These are phyloP conservation scores for Notodonta dromedarius DNA, from an alignment of 2,888 invertebrate species.

Conservation along the genomic window DNA sequence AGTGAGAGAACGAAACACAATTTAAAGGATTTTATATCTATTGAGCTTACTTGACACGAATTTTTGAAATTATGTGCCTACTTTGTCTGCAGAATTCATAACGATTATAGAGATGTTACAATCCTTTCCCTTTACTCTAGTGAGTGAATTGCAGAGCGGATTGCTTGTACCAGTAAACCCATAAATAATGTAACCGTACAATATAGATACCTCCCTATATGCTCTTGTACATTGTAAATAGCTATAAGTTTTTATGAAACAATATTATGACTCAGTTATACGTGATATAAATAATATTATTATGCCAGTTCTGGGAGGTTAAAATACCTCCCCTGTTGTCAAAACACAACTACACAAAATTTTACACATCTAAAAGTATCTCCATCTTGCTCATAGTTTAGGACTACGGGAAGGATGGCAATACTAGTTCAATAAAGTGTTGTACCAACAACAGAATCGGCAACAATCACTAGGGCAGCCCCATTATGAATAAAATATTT, in stretches of 20 bases:
- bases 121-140: constrained; percentile 34
- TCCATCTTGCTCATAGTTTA: too few species aligned
- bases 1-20: neutral
- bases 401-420: too few species aligned
- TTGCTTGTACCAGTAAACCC: neutral
- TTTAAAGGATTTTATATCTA: too few species aligned
- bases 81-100: neutral
- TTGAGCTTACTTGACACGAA: neutral
- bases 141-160: constrained; percentile 31
- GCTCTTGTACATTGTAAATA: neutral
- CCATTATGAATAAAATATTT: constrained; percentile 11
- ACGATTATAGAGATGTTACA: neutral
- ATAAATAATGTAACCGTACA: constrained; percentile 22
- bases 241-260: neutral
- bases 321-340: too few species aligned
- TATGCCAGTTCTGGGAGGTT: neutral
- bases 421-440: too few species aligned
- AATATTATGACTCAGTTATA: constrained; percentile 1
- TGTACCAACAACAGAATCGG: too few species aligned
- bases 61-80: neutral
- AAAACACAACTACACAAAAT: too few species aligned
- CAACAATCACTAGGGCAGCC: constrained; percentile 8
- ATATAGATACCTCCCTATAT: constrained; percentile 13
- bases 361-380: too few species aligned
- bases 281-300: neutral